These are phyloP conservation scores for Xylota segnis DNA, from an alignment of 2,888 invertebrate genomes.

Conservation along the genomic window DNA sequence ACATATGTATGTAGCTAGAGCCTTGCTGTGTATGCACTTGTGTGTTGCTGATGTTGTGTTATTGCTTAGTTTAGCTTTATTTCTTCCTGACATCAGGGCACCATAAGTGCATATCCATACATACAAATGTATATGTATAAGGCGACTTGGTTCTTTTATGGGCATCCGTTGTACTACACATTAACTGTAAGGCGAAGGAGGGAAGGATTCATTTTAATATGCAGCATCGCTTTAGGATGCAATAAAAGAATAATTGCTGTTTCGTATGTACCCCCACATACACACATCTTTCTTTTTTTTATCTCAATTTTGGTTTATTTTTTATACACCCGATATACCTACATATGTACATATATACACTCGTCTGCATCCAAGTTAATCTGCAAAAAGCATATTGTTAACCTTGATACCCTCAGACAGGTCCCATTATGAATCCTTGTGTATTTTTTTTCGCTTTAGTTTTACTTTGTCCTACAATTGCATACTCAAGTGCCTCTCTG, in stretches of 20 bases:
- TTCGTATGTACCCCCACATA: too few species aligned
- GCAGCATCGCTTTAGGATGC: constrained; percentile 70
- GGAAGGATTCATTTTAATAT: constrained; percentile 61
- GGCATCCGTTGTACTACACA: constrained; percentile 60
- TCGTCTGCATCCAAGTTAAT: constrained; percentile 4
- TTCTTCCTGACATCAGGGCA: constrained; percentile 62
- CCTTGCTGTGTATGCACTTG: constrained; percentile 31
- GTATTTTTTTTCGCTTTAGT: constrained; percentile 25
- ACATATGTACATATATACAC: constrained; percentile 6
- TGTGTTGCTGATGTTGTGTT: constrained; percentile 58
- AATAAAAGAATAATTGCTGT: constrained; percentile 74
- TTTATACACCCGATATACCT: neutral
- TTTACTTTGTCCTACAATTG: constrained; percentile 7
- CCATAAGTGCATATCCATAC: constrained; percentile 22
- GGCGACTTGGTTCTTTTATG: constrained; percentile 46
- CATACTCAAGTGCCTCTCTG: constrained; percentile 5
- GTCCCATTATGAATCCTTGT: constrained; percentile 26
- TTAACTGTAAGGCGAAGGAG: constrained; percentile 23
- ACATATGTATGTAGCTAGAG: neutral
- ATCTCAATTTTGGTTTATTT: constrained; percentile 10
- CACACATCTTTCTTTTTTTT: neutral
- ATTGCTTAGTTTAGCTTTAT: constrained; percentile 70
- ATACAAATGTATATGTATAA: neutral
- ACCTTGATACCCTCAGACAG: constrained; percentile 37
- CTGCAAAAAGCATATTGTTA: constrained; percentile 41